These are phyloP conservation scores for Podarcis raffonei DNA, from an alignment of 2,113 vertebrate species.

Conservation along the genomic window DNA sequence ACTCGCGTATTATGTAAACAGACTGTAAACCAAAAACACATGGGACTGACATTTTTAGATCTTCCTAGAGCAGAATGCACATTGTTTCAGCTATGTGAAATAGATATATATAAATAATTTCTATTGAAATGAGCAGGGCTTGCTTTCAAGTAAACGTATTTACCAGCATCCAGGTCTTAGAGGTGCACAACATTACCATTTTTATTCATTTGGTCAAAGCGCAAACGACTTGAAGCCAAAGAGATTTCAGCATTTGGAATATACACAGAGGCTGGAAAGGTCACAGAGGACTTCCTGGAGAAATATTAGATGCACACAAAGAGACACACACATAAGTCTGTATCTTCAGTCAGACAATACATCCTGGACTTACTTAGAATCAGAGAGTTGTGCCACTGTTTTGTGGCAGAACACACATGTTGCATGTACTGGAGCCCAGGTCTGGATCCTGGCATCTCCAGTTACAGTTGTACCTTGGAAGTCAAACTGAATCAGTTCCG, in stretches of 20 bases:
- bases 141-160: not conserved
- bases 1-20: not conserved
- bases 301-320: too few species aligned
- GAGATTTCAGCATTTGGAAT: too few species aligned
- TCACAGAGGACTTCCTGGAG: too few species aligned
- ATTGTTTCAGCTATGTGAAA: not conserved
- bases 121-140: too few species aligned
- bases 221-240: not conserved
- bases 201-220: not conserved
- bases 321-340: not conserved
- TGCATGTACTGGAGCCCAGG: not conserved
- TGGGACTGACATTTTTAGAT: not conserved
- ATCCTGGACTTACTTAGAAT: slow-evolving; percentile 15
- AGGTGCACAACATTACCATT: not conserved
- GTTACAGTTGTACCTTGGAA: too few species aligned
- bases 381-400: not conserved
- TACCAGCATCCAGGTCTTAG: not conserved
- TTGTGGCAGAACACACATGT: not conserved
- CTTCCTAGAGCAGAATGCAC: not conserved
- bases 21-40: not conserved
- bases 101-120: too few species aligned
- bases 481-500: too few species aligned
- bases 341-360: not conserved
- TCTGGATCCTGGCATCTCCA: not conserved
- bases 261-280: too few species aligned